Percentiles rank a stretch among this genome's conserved stretches.
Conservation (phyloP, 53 echinoderm and acorn worm species). For the Antedon mediterranea region DNA sequence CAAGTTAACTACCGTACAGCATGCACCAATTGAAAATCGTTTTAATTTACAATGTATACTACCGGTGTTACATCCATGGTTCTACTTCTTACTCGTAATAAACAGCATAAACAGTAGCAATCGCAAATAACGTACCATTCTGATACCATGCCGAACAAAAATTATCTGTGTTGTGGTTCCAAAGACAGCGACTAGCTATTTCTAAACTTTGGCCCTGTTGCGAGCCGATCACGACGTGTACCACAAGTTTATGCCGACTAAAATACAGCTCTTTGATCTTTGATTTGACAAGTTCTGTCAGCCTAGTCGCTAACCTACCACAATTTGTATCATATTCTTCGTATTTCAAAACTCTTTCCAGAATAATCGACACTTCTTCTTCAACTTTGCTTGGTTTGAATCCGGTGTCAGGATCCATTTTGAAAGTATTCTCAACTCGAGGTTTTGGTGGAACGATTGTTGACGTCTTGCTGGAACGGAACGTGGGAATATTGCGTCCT, state of each 20-base stretch:
- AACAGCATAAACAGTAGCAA: conserved; percentile 58
- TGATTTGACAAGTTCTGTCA: conserved; percentile 62
- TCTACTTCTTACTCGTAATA: conserved; percentile 60
- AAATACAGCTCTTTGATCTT: conserved; percentile 43
- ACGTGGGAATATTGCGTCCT: background rate
- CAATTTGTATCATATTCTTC: conserved; percentile 28
- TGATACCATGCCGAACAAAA: conserved; percentile 41
- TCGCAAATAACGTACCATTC: conserved; percentile 52
- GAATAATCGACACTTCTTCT: conserved; percentile 27
- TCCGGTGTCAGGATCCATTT: conserved; percentile 24
- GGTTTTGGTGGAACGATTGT: background rate
- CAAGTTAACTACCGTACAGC: too few species aligned
- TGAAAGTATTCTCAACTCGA: conserved; percentile 49
- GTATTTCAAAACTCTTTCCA: conserved; percentile 29
- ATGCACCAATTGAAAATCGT: too few species aligned
- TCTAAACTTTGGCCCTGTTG: conserved; percentile 45
- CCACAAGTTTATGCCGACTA: conserved; percentile 44
- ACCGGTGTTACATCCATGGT: too few species aligned
- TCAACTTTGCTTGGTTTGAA: conserved; percentile 29
- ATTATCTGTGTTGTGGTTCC: conserved; percentile 66
- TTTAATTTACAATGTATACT: too few species aligned
- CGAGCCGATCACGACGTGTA: conserved; percentile 56
- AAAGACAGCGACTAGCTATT: conserved; percentile 60
- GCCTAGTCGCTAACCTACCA: conserved; percentile 30
- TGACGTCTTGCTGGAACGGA: background rate